Evolutionary conservation across 1,140 invertebrate species (phyloP), one percentile per base, ranked within the genome.

Genomic region (Batillaria attramentaria): DNA sequence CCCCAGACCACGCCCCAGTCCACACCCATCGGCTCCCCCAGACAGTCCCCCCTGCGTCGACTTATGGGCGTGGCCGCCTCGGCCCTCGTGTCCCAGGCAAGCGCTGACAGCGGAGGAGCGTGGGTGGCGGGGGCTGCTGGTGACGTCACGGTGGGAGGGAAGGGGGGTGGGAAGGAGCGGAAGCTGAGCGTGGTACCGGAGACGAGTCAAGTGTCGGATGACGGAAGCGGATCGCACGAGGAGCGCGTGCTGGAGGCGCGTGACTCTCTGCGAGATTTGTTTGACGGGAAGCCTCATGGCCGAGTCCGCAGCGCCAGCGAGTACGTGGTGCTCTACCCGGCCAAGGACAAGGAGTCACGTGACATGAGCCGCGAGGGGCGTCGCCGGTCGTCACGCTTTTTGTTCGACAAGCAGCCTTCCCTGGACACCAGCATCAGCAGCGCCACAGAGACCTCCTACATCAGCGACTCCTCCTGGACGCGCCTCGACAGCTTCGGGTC

Each of bases 101-200:
- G 10, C 0, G 35, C 35, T 0, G 39, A 24, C 24, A 42, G 68
- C n/a, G 10, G 10, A 35, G 57, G 72, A 50, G 41, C 31, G 24
- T 16, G 33, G 6, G 42, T 28, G 18, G 16, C 46, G 1, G 4
- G 4, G 18, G 28, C 2, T 41, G 35, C 5, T 24, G 33, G 42
- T 8, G 43, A 31, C 35, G 33, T 16, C 50, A 41, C 31, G 8
- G 4, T 18, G 18, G n/a, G 50, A 6, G 41, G 41, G 5, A 41
- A 50, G 24, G 16, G 54, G 41, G 28, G n/a, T 0, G 28, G 68
- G n/a, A 72, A 65, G 31, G 81, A 85, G 66, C 75, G 83, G 69
- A 85, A 83, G 70, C 72, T 84, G 6, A 85, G 85, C 74, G 81
- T 80, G 41, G 84, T 86, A 1, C 81, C 78, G 0, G 84, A 86